These are phyloP conservation scores for Osmerus eperlanus DNA, from an alignment of 2,113 vertebrate species.

Conservation along the genomic window DNA sequence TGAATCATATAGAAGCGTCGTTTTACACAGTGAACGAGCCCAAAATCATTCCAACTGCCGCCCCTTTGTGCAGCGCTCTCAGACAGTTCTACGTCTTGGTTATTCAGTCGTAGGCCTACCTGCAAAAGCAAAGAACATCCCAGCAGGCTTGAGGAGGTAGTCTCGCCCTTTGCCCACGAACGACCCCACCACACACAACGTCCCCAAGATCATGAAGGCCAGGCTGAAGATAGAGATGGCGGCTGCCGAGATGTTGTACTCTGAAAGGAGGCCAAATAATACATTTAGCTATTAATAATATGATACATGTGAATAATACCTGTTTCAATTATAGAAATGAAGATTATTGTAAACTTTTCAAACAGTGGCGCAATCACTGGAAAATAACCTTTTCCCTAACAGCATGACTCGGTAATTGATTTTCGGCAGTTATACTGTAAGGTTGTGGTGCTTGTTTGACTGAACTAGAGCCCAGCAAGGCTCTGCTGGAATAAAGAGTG, in stretches of 20 bases:
- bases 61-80: no score
- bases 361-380: no score
- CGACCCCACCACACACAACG: slow-evolving; percentile 77
- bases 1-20: no score
- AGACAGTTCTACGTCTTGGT: not conserved
- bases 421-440: not conserved
- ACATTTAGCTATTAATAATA: no score
- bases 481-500: no score
- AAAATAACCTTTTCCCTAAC: no score
- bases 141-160: slow-evolving; percentile 89
- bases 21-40: no score
- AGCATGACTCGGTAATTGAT: not conserved
- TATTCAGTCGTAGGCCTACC: slow-evolving; percentile 64
- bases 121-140: slow-evolving; percentile 93
- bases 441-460: not conserved
- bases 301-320: no score
- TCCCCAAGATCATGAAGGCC: slow-evolving; percentile 83
- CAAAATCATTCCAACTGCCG: no score
- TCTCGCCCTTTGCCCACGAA: slow-evolving; percentile 80
- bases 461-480: no score
- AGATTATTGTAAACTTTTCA: no score
- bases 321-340: no score
- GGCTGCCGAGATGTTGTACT: slow-evolving; percentile 97
- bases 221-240: slow-evolving; percentile 94
- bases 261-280: slow-evolving; percentile 57